phyloP scores from a whole-genome alignment of 2,888 invertebrate genomes.

The Mythimna vitellina region DNA sequence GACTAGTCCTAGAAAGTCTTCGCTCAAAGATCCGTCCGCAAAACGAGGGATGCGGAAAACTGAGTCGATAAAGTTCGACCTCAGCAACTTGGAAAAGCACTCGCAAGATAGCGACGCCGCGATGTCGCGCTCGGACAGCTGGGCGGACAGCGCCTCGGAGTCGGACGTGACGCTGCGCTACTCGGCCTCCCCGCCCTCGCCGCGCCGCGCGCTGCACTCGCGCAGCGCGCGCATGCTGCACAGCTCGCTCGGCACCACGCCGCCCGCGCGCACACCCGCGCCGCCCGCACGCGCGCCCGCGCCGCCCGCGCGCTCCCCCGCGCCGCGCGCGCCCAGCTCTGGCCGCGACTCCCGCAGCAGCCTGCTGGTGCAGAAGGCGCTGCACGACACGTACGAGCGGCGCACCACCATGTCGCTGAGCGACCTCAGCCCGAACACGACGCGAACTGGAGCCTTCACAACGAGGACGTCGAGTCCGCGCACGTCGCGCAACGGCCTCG shows the following conservation, averaged over 20 bases:
- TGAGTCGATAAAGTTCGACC: slow-evolving; percentile 85
- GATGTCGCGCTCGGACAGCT: neutral
- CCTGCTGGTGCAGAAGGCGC: slow-evolving; percentile 70
- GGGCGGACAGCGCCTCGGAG: slow-evolving; percentile 51
- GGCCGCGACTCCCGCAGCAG: slow-evolving; percentile 67
- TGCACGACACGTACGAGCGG: slow-evolving; percentile 54
- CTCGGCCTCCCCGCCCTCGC: slow-evolving; percentile 75
- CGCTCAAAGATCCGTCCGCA: slow-evolving; percentile 76
- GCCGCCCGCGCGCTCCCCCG: neutral
- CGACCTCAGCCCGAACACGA: slow-evolving; percentile 56
- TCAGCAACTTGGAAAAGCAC: slow-evolving; percentile 78
- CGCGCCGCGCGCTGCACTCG: slow-evolving; percentile 74
- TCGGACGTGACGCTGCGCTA: slow-evolving; percentile 75
- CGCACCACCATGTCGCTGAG: slow-evolving; percentile 22
- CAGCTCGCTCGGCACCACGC: slow-evolving; percentile 59
- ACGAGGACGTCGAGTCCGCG: slow-evolving; percentile 65
- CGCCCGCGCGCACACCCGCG: neutral
- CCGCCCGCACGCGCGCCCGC: neutral
- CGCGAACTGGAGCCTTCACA: slow-evolving; percentile 64
- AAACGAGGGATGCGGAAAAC: slow-evolving; percentile 74
- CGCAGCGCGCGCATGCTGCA: slow-evolving; percentile 73
- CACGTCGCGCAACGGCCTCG: slow-evolving; percentile 62
- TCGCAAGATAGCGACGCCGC: slow-evolving; percentile 57
- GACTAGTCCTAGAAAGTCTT: slow-evolving; percentile 79
- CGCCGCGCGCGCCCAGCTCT: slow-evolving; percentile 28